Conservation (phyloP, 2,888 invertebrate species). For the Lathronympha strigana region DNA sequence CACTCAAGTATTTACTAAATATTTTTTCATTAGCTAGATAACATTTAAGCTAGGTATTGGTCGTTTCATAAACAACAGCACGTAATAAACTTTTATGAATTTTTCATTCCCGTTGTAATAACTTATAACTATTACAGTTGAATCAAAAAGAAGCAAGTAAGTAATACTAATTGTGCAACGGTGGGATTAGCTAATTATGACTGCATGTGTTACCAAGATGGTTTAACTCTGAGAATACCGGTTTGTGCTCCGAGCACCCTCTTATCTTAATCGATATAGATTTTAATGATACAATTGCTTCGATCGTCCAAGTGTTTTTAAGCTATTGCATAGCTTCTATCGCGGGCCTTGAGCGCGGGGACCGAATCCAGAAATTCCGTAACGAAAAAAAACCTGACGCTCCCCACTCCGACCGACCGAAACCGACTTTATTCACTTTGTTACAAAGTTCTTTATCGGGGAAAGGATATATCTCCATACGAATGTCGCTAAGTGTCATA, state of each 20-base stretch:
- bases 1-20: constrained; percentile 22
- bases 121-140: constrained; percentile 47
- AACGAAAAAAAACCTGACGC: no score
- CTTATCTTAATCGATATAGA: constrained; percentile 19
- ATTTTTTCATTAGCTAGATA: constrained; percentile 39
- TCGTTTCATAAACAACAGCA: constrained; percentile 47
- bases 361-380: no score
- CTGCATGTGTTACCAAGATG: constrained; percentile 47
- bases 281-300: constrained; percentile 27
- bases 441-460: no score
- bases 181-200: constrained; percentile 59
- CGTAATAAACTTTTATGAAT: constrained; percentile 52
- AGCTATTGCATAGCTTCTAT: no score
- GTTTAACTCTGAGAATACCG: constrained; percentile 44
- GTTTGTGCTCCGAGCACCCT: constrained; percentile 16
- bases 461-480: no score
- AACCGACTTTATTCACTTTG: no score
- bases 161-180: constrained; percentile 56
- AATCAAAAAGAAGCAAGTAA: constrained; percentile 42
- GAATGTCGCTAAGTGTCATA: no score
- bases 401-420: no score
- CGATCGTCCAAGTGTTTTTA: constrained; percentile 5
- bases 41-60: constrained; percentile 48
- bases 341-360: no score
- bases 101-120: constrained; percentile 49